A percentile compares a stretch with the other conserved stretches of the same genome.
Conservation (phyloP, 2,113 vertebrate genomes). For the Prietella phreatophila region DNA sequence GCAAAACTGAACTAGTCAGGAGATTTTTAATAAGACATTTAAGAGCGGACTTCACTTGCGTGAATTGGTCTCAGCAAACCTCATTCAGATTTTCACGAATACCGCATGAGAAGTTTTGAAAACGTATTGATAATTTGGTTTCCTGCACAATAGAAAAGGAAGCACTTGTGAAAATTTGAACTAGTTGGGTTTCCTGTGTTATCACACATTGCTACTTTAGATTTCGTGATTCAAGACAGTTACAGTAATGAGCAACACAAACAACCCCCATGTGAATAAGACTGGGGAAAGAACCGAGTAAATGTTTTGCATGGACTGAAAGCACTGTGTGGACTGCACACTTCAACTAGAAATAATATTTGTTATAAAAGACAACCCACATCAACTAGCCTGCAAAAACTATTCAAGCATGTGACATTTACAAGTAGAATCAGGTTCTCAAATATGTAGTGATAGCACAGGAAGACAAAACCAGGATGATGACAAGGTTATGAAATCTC, state of each 20-base stretch:
- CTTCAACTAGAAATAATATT: not conserved
- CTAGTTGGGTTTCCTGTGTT: conserved; percentile 21
- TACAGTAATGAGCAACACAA: not conserved
- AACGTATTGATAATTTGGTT: not conserved
- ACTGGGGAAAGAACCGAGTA: not conserved
- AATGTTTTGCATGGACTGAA: not conserved
- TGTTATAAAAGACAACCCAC: not conserved
- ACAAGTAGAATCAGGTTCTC: not conserved
- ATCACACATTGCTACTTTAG: not conserved
- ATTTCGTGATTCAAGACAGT: not conserved
- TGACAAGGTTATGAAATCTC: not conserved
- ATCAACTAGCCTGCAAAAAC: not conserved
- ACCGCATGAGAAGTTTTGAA: not conserved
- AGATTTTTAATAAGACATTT: not conserved
- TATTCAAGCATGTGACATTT: not conserved
- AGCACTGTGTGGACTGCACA: not conserved
- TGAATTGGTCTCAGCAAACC: not conserved
- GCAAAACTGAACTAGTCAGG: not conserved
- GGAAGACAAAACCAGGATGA: conserved; percentile 5
- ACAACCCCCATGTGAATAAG: not conserved
- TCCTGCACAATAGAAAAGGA: not conserved
- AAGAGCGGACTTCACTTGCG: too few species aligned
- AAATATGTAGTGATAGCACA: not conserved
- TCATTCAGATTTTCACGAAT: not conserved
- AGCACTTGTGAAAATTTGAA: not conserved